These are phyloP conservation scores for Sipha flava DNA, from an alignment of 1,140 invertebrate genomes.

Conservation along the genomic window DNA sequence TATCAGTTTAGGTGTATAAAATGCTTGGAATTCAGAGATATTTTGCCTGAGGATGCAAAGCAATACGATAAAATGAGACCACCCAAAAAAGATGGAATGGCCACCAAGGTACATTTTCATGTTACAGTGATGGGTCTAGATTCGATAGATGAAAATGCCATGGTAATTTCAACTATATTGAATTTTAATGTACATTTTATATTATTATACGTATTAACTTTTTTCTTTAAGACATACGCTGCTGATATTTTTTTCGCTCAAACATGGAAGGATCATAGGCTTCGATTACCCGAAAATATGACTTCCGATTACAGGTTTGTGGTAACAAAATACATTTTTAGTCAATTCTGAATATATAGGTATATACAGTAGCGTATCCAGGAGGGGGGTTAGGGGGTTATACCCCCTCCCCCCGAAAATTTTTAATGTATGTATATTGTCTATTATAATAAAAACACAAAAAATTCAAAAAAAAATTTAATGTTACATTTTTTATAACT, in stretches of 20 bases:
- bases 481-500: too few species aligned
- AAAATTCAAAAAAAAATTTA: too few species aligned
- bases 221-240: constrained; percentile 65
- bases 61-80: constrained; percentile 84
- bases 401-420: too few species aligned
- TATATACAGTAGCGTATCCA: too few species aligned
- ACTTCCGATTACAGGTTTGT: constrained; percentile 71
- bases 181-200: not conserved
- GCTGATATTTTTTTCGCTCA: constrained; percentile 87
- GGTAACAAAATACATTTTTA: not conserved
- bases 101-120: constrained; percentile 80
- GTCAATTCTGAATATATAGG: too few species aligned
- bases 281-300: constrained; percentile 83
- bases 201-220: not conserved
- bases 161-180: constrained; percentile 52
- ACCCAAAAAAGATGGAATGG: constrained; percentile 75
- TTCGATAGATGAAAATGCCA: constrained; percentile 85
- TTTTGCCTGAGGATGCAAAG: constrained; percentile 73
- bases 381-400: too few species aligned
- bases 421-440: too few species aligned
- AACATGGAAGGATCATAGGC: constrained; percentile 80
- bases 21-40: constrained; percentile 69
- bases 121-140: constrained; percentile 87
- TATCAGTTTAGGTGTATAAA: constrained; percentile 47
- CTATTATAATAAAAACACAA: too few species aligned